Conservation (phyloP, 2,888 invertebrate species). For the Habroteleia sp. region DNA sequence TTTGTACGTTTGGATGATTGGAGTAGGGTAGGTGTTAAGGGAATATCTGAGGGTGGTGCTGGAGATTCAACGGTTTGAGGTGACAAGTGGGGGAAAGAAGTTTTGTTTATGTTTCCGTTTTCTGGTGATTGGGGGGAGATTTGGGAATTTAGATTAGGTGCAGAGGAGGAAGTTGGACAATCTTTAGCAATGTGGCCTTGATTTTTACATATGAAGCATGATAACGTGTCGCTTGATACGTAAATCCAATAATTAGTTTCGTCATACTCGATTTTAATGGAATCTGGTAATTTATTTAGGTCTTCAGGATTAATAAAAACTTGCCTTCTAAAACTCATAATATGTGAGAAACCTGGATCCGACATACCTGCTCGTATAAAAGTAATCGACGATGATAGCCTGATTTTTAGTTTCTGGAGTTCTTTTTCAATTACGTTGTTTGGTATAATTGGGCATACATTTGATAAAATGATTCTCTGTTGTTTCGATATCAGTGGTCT, state of each 20-base stretch:
- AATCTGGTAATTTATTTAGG: constrained; percentile 41
- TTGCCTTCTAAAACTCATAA: constrained; percentile 63
- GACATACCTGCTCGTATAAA: constrained; percentile 57
- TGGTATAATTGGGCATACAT: constrained; percentile 63
- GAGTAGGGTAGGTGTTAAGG: neutral
- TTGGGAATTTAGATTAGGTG: too few relatives aligned
- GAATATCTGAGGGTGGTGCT: too few relatives aligned
- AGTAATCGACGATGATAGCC: constrained; percentile 49
- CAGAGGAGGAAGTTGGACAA: neutral
- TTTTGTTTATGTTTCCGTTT: neutral
- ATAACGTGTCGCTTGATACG: constrained; percentile 25
- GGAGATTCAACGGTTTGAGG: too few relatives aligned
- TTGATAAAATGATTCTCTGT: constrained; percentile 56
- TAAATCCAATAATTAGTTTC: constrained; percentile 56
- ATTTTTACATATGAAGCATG: constrained; percentile 47
- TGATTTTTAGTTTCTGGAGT: constrained; percentile 45
- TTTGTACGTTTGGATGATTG: neutral
- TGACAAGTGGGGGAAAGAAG: too few relatives aligned
- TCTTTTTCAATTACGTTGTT: constrained; percentile 45
- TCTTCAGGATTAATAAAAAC: constrained; percentile 58
- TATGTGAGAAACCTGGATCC: constrained; percentile 44
- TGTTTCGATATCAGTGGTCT: constrained; percentile 47
- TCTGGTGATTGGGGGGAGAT: neutral
- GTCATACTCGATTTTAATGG: constrained; percentile 48
- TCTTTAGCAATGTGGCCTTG: constrained; percentile 25